Base-by-base conservation (phyloP, 1,140 invertebrate species). In the Solenopsis fugax region DNA sequence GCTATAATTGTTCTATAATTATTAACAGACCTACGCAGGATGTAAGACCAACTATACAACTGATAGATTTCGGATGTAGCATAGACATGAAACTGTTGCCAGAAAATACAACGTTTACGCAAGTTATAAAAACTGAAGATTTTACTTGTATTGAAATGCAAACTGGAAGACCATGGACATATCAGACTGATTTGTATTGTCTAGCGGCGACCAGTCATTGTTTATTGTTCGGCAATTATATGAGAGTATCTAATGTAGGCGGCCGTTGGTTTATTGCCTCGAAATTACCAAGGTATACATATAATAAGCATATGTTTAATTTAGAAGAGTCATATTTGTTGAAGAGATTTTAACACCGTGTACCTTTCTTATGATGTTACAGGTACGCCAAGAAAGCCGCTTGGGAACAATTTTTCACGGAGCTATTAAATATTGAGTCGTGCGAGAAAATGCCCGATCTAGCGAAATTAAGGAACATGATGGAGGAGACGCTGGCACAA, bases 121-220 rank as follows among this genome's bases (percentile, higher is more conserved):
- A 96, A 94, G 94, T 97, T 82, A 97, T 97, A 65, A 96, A 96
- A 75, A 98, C 98, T 10, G 96, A 97, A 92, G 97, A 96, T 52
- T 98, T 98, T 91, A 97, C 97, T 50, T 98, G 98, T 92, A 97
- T 97, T 84, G 98, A 98, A 95, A 98, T 98, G 98, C 96, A 97
- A 91, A 98, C 98, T 86, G 96, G 97, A 58, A 96, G 97, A 91
- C 97, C 98, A 3, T 99, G 98, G 98, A 98, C 97, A 48, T 99
- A 98, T 94, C 98, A 99, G 95, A 98, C 98, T 52, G 98, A 99
- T 96, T 95, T 98, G 87, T 99, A 97, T 96, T 98, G 98, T 88
- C 94, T 98, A 82, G 98, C 97, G 81, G 98, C 97, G 29, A 98
- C 98, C 34, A 97, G 98, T 85, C 97, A 99, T 95, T 97, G 98